Conservation (phyloP, 2,888 invertebrate species). For the Rhogogaster chlorosoma region DNA sequence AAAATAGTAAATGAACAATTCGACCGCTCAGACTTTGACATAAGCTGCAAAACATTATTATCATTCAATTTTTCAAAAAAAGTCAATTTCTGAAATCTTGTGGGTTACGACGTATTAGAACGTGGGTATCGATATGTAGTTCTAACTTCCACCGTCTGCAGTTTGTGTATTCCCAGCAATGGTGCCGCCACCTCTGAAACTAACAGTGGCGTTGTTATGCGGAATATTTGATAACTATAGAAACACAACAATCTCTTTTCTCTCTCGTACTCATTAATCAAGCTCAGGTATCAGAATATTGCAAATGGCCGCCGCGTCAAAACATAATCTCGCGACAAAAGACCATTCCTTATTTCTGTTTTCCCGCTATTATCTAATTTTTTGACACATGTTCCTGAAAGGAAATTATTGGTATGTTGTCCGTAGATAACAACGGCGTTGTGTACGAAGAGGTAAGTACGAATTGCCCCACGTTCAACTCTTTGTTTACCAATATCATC, state of each 20-base stretch:
- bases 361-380: constrained; percentile 38
- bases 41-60: no score
- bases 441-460: constrained; percentile 64
- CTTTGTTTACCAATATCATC: constrained; percentile 21
- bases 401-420: constrained; percentile 64
- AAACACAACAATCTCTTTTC: constrained; percentile 1
- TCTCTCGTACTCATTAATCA: background rate
- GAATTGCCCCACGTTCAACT: background rate
- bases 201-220: background rate
- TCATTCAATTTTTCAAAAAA: no score
- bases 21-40: no score
- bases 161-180: background rate
- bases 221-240: background rate
- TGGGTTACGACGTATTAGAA: no score
- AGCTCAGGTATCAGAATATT: background rate
- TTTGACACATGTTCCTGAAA: constrained; percentile 30
- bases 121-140: no score
- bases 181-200: background rate
- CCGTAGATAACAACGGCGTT: constrained; percentile 61
- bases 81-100: no score
- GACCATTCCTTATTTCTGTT: constrained; percentile 50
- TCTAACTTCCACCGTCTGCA: background rate
- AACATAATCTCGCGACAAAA: constrained; percentile 56
- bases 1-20: no score
- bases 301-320: constrained; percentile 59